Percentiles rank a stretch among this genome's conserved stretches.
phyloP scores from a whole-genome alignment of 2,113 vertebrate genomes.

The Octodon degus region DNA sequence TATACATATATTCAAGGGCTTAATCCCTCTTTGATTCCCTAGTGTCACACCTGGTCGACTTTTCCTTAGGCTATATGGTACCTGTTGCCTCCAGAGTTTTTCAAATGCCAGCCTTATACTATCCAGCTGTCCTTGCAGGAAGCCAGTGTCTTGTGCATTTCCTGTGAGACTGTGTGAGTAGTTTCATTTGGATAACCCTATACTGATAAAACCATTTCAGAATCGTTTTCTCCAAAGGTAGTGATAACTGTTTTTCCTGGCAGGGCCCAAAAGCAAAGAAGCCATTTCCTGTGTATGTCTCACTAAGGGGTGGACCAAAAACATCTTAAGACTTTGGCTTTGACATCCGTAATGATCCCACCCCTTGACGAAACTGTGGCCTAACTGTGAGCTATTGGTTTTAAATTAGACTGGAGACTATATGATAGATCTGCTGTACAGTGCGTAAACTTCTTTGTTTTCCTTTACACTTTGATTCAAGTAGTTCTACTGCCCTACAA shows the following conservation, averaged over 20 bases:
- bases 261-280: neutral
- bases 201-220: slow-evolving; percentile 13
- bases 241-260: neutral
- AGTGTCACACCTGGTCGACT: neutral
- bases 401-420: neutral
- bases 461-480: neutral
- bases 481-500: neutral
- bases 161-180: neutral
- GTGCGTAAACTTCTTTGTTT: neutral
- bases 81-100: neutral
- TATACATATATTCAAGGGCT: neutral
- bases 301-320: neutral
- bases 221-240: neutral
- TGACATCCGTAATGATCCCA: neutral
- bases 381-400: neutral
- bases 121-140: neutral
- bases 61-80: neutral
- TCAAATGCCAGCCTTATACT: neutral
- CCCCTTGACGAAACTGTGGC: neutral
- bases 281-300: neutral
- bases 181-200: neutral
- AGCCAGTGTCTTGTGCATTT: neutral
- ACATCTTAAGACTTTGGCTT: neutral
- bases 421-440: neutral
- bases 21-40: neutral